Base-by-base conservation (phyloP, 2,888 invertebrate species). In the Eupithecia abbreviata region DNA sequence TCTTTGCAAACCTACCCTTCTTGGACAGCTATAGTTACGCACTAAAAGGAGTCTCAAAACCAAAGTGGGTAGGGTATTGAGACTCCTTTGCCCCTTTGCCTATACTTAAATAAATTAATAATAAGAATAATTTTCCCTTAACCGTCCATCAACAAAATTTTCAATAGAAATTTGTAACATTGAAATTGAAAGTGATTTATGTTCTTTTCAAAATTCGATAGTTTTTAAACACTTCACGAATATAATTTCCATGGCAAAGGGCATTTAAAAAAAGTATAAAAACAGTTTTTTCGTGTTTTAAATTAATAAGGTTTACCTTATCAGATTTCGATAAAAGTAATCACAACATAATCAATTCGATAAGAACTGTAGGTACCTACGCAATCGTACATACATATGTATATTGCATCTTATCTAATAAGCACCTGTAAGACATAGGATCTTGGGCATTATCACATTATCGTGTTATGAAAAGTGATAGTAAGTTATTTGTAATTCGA, bases 211-310 rank as follows among this genome's bases (percentile, higher is more conserved):
- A 58, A 6, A 58, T 55, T n/a, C n/a, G 2, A 5, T 51, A 5
- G 1, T 51, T 13, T 51, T 15, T 4, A 51, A 51, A 51, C 15
- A 51, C 15, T 51, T 51, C 4, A 15, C 4, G 13, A 51, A 51
- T 15, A 51, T 15, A 5, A 7, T 55, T 55, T 55, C 7, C 9
- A 15, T 6, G 51, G 5, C 51, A 55, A 55, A 55, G 9, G n/a
- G 55, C 55, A 41, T 12, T 41, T 65, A 65, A 65, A 65, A 65
- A 12, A 30, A 7, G 7, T 58, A 10, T 30, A 62, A 62, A 10
- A 41, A 4, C 81, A 83, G 77, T 84, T 85, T 84, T 85, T 87
- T 84, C 6, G 15, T 42, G 12, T 42, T 45, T 45, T n/a, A 15
- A 68, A 68, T 47, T 47, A 68, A 43, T 18, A 15, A 45, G 67